These are phyloP conservation scores for Echeneis naucrates DNA, from an alignment of 2,797 vertebrate species.

Conservation along the genomic window DNA sequence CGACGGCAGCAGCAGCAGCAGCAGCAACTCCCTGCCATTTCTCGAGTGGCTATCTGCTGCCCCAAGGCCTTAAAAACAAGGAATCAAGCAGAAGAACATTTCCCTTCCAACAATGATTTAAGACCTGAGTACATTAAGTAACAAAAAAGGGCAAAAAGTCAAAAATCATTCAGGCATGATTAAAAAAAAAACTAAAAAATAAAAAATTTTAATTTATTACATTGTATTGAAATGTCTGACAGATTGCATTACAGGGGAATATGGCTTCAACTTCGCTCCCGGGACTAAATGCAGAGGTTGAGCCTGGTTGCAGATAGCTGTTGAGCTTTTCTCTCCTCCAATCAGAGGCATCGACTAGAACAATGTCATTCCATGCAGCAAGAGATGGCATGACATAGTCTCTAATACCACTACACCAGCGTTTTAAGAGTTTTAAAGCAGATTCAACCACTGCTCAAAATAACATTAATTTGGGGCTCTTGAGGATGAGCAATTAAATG, in stretches of 20 bases:
- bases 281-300: neutral
- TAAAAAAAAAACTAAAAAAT: conserved; percentile 2
- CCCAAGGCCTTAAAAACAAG: conserved; percentile 35
- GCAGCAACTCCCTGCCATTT: conserved; percentile 46
- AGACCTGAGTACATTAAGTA: conserved; percentile 4
- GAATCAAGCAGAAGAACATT: conserved; percentile 26
- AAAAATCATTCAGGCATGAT: neutral
- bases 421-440: conserved; percentile 13
- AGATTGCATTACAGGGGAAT: neutral
- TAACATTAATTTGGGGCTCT: conserved; percentile 7
- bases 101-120: conserved; percentile 26
- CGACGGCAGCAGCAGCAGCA: conserved; percentile 7
- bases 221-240: too few species aligned
- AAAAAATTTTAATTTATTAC: neutral
- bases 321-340: neutral
- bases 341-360: neutral
- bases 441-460: conserved; percentile 8
- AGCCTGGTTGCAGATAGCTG: neutral
- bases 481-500: neutral
- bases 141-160: neutral
- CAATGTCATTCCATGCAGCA: neutral
- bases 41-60: conserved; percentile 25
- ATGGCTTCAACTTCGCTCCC: neutral
- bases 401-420: neutral
- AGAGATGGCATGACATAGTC: neutral